A percentile compares a stretch with the other conserved stretches of the same genome.
phyloP scores from a whole-genome alignment of 2,113 vertebrate species.

The Shinisaurus crocodilurus region DNA sequence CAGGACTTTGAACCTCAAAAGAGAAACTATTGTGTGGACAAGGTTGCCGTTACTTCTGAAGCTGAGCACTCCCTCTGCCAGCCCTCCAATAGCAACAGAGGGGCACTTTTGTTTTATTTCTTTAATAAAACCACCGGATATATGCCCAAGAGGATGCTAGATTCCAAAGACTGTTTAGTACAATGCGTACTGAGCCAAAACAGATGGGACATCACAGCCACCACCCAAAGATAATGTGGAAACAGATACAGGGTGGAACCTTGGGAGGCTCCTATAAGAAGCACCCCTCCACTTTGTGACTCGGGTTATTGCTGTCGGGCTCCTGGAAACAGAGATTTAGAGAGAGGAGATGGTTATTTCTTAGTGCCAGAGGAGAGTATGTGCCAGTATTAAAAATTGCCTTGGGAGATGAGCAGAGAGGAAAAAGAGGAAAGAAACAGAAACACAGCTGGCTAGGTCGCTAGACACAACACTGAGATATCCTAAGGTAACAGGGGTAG shows the following conservation, averaged over 20 bases:
- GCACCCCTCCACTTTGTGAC: neutral
- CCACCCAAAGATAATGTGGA: neutral
- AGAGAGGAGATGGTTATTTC: neutral
- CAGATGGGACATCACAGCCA: neutral
- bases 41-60: neutral
- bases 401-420: neutral
- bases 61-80: neutral
- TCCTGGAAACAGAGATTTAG: too few relatives aligned
- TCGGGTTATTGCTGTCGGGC: neutral
- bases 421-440: neutral
- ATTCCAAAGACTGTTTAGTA: neutral
- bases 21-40: conserved; percentile 28
- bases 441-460: neutral
- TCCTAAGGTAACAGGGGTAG: too few relatives aligned
- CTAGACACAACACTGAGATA: neutral
- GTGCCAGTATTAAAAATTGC: neutral
- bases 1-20: conserved; percentile 55
- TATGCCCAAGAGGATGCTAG: neutral
- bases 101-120: neutral
- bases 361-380: neutral
- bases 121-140: neutral
- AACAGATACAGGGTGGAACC: neutral
- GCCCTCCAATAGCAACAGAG: neutral
- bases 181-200: neutral
- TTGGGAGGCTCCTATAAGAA: neutral